Percentiles rank a stretch among this genome's conserved stretches.
Evolutionary conservation across 2,888 invertebrate species (phyloP).

Genomic region (Sinohyriopsis cumingii): DNA sequence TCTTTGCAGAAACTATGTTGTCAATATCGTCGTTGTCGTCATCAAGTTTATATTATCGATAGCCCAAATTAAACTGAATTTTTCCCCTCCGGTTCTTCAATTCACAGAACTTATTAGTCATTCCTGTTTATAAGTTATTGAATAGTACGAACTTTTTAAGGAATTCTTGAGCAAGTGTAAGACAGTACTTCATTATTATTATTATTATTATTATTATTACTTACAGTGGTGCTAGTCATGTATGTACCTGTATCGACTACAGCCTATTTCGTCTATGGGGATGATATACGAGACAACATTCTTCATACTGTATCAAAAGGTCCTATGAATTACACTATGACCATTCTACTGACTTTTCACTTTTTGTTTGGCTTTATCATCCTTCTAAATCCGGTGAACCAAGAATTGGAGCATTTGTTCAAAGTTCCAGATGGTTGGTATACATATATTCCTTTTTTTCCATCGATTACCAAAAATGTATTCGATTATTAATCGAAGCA

Average conservation of each 20-base stretch:
- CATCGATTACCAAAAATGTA: no score
- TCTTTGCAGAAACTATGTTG: no score
- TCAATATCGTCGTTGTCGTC: no score
- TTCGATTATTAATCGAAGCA: no score
- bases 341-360: slow-evolving; percentile 7
- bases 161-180: not conserved
- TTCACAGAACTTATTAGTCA: no score
- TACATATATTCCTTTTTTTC: no score
- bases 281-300: slow-evolving; percentile 7
- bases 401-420: slow-evolving; percentile 7
- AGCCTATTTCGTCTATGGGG: slow-evolving; percentile 3
- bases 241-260: slow-evolving; percentile 2
- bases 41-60: no score
- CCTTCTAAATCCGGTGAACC: slow-evolving; percentile 6
- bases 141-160: not conserved
- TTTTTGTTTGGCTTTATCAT: slow-evolving; percentile 4
- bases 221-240: slow-evolving; percentile 8
- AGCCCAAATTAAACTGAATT: no score
- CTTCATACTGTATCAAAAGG: slow-evolving; percentile 9
- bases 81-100: no score
- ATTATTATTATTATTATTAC: not conserved
- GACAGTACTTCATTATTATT: not conserved
- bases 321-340: not conserved
- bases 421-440: slow-evolving; percentile 8
- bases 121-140: no score